These are phyloP conservation scores for Solenodon paradoxus DNA, from an alignment of 2,113 vertebrate species.

Conservation along the genomic window DNA sequence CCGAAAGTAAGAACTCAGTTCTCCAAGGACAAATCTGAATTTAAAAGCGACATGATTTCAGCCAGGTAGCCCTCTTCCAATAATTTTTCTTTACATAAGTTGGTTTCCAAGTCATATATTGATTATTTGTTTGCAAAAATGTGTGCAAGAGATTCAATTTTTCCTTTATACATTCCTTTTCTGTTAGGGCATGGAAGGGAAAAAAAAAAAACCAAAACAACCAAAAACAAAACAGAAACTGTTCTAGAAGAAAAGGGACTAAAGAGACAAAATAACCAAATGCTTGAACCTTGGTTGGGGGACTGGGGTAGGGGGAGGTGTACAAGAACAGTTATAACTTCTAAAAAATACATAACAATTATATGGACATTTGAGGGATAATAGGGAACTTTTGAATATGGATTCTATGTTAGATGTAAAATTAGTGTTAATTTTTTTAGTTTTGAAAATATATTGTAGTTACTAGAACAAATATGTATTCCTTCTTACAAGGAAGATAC, in stretches of 20 bases:
- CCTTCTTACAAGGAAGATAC: background rate
- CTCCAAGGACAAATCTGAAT: constrained; percentile 83
- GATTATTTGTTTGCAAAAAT: constrained; percentile 87
- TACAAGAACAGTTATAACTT: background rate
- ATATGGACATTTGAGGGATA: background rate
- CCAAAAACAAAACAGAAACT: background rate
- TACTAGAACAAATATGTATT: background rate
- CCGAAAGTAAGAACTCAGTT: constrained; percentile 80
- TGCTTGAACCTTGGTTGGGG: background rate
- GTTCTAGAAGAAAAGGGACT: background rate
- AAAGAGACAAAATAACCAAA: background rate
- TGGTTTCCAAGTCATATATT: constrained; percentile 87
- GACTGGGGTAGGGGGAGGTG: background rate
- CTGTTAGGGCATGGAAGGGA: background rate
- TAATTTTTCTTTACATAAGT: constrained; percentile 88
- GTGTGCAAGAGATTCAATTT: constrained; percentile 70
- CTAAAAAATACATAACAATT: background rate
- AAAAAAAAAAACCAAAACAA: too few relatives aligned
- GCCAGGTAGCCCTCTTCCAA: constrained; percentile 91
- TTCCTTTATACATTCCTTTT: background rate
- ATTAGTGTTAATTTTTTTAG: background rate
- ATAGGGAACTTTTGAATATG: background rate
- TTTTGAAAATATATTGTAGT: background rate
- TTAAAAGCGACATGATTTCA: constrained; percentile 90
- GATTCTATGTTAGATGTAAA: background rate